Base-by-base conservation (phyloP, 2,888 invertebrate species). In the Trachelus tabidus region DNA sequence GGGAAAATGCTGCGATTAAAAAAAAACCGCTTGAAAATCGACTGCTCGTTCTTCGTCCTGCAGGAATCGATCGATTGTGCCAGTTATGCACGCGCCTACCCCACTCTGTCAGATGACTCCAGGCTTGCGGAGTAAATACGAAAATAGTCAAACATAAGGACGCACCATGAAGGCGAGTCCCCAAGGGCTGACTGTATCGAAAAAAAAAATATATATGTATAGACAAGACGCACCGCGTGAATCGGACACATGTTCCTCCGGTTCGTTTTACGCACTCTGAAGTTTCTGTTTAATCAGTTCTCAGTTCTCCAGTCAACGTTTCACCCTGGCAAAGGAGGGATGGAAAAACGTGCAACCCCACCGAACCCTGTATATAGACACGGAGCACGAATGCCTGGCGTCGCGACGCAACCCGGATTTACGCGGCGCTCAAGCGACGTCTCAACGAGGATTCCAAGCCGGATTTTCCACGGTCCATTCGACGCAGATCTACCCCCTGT, bases 211-310 rank as follows among this genome's bases (percentile, higher is more conserved):
- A 33, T 9, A 69, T 30, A 33, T 9, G 6, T 23, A 3, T 30
- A 71, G 11, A 34, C 71, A 71, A 71, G 31, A 34, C 71, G 71
- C 71, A 40, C 34, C 76, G 77, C 75, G 80, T 71, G 80, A 77
- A 76, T 40, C 30, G 73, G 79, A 74, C 79, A 77, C 80, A 75
- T 75, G 79, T 75, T 75, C 15, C 71, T 12, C 11, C 12, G 71
- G 12, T 31, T 71, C 71, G 71, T 71, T 71, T 71, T 71, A 71
- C 71, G 31, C 71, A 2, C 31, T 71, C 71, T 31, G 30, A 15
- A 30, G 71, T 71, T 71, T 33, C 71, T 71, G 34, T 71, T 71
- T 71, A 34, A 71, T 71, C 71, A 71, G 71, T 71, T 56, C 40
- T 23, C 40, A 23, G 40, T 56, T 56, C 40, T 56, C 23, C 23